Evolutionary conservation across 2,797 vertebrate genomes (phyloP).

Genomic region (Schizothorax lantsangensis): DNA sequence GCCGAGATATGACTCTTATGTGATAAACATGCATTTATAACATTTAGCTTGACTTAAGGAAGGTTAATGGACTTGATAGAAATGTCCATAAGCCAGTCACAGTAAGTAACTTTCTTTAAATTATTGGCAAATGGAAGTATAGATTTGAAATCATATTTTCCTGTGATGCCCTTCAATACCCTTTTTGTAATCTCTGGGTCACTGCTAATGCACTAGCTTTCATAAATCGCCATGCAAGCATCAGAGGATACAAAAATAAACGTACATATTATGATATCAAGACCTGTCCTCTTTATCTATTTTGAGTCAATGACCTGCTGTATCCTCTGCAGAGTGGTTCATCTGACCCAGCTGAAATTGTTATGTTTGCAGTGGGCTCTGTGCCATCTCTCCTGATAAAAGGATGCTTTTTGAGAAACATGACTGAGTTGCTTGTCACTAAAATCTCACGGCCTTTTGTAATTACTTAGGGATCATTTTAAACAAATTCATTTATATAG

Average conservation of each 20-base stretch:
- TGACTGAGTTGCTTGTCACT: not conserved
- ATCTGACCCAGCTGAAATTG: not conserved
- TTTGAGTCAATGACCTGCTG: constrained; percentile 16
- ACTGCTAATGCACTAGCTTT: not conserved
- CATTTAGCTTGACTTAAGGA: constrained; percentile 13
- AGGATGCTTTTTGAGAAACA: not conserved
- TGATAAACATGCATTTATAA: not conserved
- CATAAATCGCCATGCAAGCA: not conserved
- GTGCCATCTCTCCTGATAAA: not conserved
- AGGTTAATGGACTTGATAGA: not conserved
- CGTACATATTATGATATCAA: not conserved
- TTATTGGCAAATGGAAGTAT: not conserved
- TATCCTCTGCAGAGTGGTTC: not conserved
- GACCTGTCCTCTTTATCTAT: constrained; percentile 7
- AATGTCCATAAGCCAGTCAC: not conserved
- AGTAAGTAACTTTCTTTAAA: not conserved
- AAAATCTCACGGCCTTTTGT: not conserved
- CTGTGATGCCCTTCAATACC: not conserved
- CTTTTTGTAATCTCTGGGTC: constrained; percentile 25
- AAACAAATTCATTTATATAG: not conserved
- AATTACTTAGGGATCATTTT: not conserved
- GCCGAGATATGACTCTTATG: not conserved
- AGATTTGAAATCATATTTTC: not conserved
- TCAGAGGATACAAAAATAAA: constrained; percentile 26
- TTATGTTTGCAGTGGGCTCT: constrained; percentile 14